phyloP scores from a whole-genome alignment of 2,113 vertebrate genomes.

The Melanocharis versteri region DNA sequence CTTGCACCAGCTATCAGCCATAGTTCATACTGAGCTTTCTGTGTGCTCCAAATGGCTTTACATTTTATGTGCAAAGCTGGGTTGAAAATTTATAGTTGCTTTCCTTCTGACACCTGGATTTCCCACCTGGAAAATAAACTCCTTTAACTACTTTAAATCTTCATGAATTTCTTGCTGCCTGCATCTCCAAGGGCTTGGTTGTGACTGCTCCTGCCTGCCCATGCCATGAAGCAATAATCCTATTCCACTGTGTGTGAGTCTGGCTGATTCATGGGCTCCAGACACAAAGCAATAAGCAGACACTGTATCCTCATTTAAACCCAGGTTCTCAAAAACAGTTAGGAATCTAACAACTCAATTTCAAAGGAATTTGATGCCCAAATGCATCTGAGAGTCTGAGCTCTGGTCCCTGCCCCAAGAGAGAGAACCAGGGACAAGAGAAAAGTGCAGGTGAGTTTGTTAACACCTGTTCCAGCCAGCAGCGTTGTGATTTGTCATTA shows the following conservation, averaged over 20 bases:
- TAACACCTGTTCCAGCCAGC: not conserved
- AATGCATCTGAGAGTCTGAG: not conserved
- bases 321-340: conserved; percentile 33
- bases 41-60: conserved; percentile 69
- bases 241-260: conserved; percentile 37
- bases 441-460: not conserved
- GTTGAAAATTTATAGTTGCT: conserved; percentile 76
- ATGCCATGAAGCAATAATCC: conserved; percentile 55
- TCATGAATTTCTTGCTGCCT: conserved; percentile 63
- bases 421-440: not conserved
- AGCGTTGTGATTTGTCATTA: not conserved
- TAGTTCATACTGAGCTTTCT: conserved; percentile 63
- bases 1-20: conserved; percentile 55
- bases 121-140: conserved; percentile 76
- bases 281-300: conserved; percentile 62
- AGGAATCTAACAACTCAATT: conserved; percentile 17
- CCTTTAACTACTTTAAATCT: conserved; percentile 76
- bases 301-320: conserved; percentile 53
- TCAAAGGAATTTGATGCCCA: conserved; percentile 26
- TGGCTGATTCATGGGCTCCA: conserved; percentile 59
- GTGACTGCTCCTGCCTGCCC: conserved; percentile 48
- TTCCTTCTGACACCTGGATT: conserved; percentile 70
- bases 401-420: not conserved
- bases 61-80: conserved; percentile 71
- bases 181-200: conserved; percentile 58